Base-by-base conservation (phyloP, 2,888 invertebrate genomes). In the Caradrina clavipalpis region DNA sequence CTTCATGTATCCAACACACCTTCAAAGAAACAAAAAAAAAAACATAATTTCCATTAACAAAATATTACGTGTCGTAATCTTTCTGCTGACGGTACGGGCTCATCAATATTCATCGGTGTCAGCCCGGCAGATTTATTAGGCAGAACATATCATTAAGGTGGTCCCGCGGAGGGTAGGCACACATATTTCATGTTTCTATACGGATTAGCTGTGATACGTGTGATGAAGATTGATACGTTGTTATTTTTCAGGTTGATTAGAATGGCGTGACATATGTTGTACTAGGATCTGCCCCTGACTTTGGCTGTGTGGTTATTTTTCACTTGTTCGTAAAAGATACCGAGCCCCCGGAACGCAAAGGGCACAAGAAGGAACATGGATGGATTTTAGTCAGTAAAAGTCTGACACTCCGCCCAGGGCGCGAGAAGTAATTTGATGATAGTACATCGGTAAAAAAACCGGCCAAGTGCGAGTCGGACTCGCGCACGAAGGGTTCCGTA, bases 41-140 rank as follows among this genome's bases (percentile, higher is more conserved):
- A 65, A 56, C 55, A 49, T 71, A 10, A n/a, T 10, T 11, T 54
- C 26, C 35, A 59, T 73, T 50, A 35, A 60, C 15, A 15, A 59
- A 69, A 59, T 35, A 59, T 53, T 54, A 73, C 67, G 65, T 70
- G 45, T 67, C 76, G 62, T 69, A 80, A 80, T 80, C 71, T 71
- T 79, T 83, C 68, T 51, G 79, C 69, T 67, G 75, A 73, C 73
- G 80, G 8, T 73, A 63, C 61, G 1, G 8, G 59, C 82, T 82
- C 92, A 93, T 93, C 93, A 92, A 93, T 93, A 91, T 93, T 93
- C 92, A 93, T 93, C 83, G 89, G 81, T 82, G 91, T 90, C 92
- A 86, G 73, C 3, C 56, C 56, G 58, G 86, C 85, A 86, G 91
- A 92, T 92, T 91, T 93, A 93, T 93, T 90, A 91, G 88, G 76